Evolutionary conservation across 2,797 vertebrate species (phyloP).

Genomic region (Anguilla megastoma): DNA sequence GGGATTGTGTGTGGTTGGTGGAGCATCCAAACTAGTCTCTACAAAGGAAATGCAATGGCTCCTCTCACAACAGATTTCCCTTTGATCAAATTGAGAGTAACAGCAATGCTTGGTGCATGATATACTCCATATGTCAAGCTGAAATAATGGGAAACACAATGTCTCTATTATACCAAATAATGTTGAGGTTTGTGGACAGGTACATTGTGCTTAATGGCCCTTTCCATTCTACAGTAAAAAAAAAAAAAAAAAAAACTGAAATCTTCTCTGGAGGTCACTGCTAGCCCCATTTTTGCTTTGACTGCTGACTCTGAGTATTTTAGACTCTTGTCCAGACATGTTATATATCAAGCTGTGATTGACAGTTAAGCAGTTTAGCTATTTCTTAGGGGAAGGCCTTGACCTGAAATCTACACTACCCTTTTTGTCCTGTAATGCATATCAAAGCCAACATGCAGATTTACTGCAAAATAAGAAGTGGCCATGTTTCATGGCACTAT

Average conservation of each 20-base stretch:
- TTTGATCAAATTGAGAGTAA: background rate
- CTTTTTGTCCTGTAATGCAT: constrained; percentile 60
- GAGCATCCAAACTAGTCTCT: background rate
- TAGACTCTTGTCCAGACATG: constrained; percentile 66
- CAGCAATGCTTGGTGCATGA: background rate
- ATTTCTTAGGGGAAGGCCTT: constrained; percentile 71
- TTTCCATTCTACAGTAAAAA: constrained; percentile 59
- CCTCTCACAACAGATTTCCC: background rate
- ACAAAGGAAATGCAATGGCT: background rate
- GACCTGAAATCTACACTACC: constrained; percentile 65
- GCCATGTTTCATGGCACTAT: background rate
- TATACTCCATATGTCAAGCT: constrained; percentile 37
- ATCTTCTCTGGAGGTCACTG: constrained; percentile 74
- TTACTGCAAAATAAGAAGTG: background rate
- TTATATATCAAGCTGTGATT: constrained; percentile 68
- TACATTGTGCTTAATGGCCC: constrained; percentile 52
- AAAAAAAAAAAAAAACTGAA: constrained; percentile 64
- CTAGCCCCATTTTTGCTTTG: constrained; percentile 58
- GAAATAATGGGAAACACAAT: constrained; percentile 65
- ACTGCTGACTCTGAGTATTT: constrained; percentile 75
- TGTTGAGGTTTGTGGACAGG: constrained; percentile 61
- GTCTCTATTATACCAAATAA: constrained; percentile 61
- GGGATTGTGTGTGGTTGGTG: constrained; percentile 14
- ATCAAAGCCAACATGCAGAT: constrained; percentile 47
- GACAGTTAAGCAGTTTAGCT: constrained; percentile 71